Base-by-base conservation (phyloP, 2,797 vertebrate species). In the Neostethus bicornis region DNA sequence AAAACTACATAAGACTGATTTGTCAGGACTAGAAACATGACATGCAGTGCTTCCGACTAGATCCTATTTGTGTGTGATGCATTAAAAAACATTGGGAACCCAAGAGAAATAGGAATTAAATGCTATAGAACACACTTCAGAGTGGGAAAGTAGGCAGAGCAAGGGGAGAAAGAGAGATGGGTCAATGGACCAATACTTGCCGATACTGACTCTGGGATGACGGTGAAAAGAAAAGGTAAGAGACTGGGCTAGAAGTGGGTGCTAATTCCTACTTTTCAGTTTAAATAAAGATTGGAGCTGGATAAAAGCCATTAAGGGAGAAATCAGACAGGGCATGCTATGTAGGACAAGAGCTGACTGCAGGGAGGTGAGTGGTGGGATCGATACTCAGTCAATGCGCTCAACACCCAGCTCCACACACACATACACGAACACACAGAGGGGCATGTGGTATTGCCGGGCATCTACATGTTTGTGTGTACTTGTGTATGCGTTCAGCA, bases 221-320 rank as follows among this genome's bases (percentile, higher is more conserved):
- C 79, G 70, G 79, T 69, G 80, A 84, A 82, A 82, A 77, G 81
- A 83, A 81, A 78, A 89, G 81, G 79, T 79, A 84, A 78, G 75
- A 84, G 70, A 81, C 73, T 66, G 39, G 83, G 72, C 76, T 61
- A 83, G 73, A 86, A 87, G 80, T 84, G 90, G 86, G 87, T 89
- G 91, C 90, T 92, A 91, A 91, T 92, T 91, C 91, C 89, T 92
- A 90, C 90, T 91, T 92, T 93, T 92, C 90, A 91, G 91, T 92
- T 93, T 92, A 93, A 93, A 93, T 93, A 93, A 93, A 92, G 91
- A 92, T 92, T 88, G 91, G 89, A 87, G 90, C 87, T 92, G 85
- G 92, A 92, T 93, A 92, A 92, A 91, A 92, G 91, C 91, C 90
- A 92, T 93, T 93, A 93, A 91, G 89, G 88, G 90, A 92, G 92